Evolutionary conservation across 2,888 invertebrate genomes (phyloP), one percentile per base, ranked within the genome.

Genomic region (Brenthis daphne): DNA sequence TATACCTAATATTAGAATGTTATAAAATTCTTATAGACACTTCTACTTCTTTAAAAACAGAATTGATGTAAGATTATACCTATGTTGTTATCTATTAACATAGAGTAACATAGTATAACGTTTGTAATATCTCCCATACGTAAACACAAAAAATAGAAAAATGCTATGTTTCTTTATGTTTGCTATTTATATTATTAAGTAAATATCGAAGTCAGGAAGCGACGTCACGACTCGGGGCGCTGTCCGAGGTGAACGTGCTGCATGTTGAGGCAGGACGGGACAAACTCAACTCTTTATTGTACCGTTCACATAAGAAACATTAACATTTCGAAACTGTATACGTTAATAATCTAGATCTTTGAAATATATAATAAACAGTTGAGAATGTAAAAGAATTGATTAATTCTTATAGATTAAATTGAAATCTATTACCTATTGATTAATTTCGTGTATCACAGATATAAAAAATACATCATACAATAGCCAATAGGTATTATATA

Each of bases 251-350:
- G 83, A 89, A 91, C 82, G 79, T 81, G 82, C 83, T 73, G 83
- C 82, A 77, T 86, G 91, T 92, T 92, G 92, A 92, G 92, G 92
- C 90, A 92, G 92, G 92, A 88, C 89, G 77, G 80, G 77, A 78
- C 80, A 77, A 57, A 33, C 82, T 79, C 79, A 75, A 75, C 80
- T 80, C 80, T 73, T 70, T 74, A 64, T 73, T 51, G 81, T 82
- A 90, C 77, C 74, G 88, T 77, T 81, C 80, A 83, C 84, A 89
- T 65, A 67, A 55, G 64, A 74, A 69, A 24, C 0, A 20, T 20
- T 0, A 20, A 50, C 16, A 50, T 29, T n/a, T 0, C 50, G 48
- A 0, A 12, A 51, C 6, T 63, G 8, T 11, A 12, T 37, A 53
- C 16, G 37, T 53, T 20, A 16, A 24, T 43, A 37, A 57, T 37